Conservation (phyloP, 2,888 invertebrate species). For the Vandiemenella viatica region DNA sequence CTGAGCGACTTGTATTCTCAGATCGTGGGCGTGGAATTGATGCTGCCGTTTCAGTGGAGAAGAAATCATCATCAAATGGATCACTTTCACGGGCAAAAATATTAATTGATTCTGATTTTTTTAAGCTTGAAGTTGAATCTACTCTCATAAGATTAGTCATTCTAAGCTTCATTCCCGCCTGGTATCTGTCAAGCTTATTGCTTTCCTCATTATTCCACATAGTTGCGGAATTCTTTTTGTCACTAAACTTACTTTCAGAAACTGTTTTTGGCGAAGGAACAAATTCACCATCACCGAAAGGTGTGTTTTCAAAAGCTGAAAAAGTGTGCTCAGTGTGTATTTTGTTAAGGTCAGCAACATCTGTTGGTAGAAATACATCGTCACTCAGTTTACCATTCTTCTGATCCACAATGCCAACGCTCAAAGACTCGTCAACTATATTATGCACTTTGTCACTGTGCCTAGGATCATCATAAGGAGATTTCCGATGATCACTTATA, state of each 20-base stretch:
- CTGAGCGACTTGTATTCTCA: conserved; percentile 10
- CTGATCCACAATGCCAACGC: conserved; percentile 9
- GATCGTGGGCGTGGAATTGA: conserved; percentile 10
- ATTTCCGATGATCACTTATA: conserved; percentile 19
- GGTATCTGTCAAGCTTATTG: conserved; percentile 20
- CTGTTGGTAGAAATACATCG: conserved; percentile 18
- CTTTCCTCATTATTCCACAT: conserved; percentile 17
- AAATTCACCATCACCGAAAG: conserved; percentile 9
- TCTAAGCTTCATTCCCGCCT: conserved; percentile 12
- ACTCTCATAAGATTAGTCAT: conserved; percentile 11
- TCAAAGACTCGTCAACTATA: conserved; percentile 13
- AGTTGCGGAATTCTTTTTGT: conserved; percentile 4
- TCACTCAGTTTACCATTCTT: conserved; percentile 16
- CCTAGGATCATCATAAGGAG: conserved; percentile 16
- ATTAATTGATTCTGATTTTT: conserved; percentile 79
- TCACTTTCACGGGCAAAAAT: conserved; percentile 75
- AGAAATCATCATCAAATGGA: conserved; percentile 82
- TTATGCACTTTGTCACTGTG: conserved; percentile 11
- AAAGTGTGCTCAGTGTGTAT: conserved; percentile 5
- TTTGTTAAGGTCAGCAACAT: conserved; percentile 13
- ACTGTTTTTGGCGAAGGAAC: conserved; percentile 1
- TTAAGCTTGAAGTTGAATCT: conserved; percentile 20
- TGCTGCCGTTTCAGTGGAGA: conserved; percentile 29
- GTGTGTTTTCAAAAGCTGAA: conserved; percentile 12
- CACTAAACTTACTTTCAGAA: conserved; percentile 6